phyloP scores from a whole-genome alignment of 2,113 vertebrate genomes.

The Laterallus jamaicensis region DNA sequence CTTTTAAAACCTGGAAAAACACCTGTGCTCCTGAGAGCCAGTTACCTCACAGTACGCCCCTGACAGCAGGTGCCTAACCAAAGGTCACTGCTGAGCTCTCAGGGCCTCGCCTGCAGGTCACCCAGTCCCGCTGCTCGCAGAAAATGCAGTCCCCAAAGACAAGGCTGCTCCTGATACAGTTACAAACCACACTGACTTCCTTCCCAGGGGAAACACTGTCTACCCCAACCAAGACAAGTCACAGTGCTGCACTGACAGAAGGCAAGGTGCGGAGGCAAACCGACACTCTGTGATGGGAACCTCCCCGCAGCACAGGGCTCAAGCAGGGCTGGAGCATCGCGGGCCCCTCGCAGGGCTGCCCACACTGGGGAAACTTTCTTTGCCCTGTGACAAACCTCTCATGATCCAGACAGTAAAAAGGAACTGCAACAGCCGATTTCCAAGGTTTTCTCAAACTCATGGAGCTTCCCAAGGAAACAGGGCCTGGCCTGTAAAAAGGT shows the following conservation, averaged over 20 bases:
- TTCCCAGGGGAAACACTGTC: background rate
- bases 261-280: background rate
- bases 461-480: background rate
- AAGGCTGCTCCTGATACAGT: background rate
- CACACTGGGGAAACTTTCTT: background rate
- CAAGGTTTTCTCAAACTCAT: background rate
- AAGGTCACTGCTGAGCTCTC: background rate
- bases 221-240: background rate
- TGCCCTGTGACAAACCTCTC: background rate
- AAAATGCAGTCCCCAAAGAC: background rate
- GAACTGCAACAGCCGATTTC: background rate
- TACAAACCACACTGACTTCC: background rate
- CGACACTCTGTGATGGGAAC: background rate
- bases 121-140: background rate
- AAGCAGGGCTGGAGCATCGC: background rate
- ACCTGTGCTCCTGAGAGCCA: background rate
- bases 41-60: background rate
- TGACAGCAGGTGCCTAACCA: background rate
- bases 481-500: background rate
- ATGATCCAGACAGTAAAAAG: background rate
- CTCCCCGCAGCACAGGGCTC: background rate
- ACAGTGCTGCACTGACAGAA: accelerated
- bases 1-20: background rate
- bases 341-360: background rate
- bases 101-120: background rate